Evolutionary conservation across 2,888 invertebrate species (phyloP).

Genomic region (Pterostichus niger): DNA sequence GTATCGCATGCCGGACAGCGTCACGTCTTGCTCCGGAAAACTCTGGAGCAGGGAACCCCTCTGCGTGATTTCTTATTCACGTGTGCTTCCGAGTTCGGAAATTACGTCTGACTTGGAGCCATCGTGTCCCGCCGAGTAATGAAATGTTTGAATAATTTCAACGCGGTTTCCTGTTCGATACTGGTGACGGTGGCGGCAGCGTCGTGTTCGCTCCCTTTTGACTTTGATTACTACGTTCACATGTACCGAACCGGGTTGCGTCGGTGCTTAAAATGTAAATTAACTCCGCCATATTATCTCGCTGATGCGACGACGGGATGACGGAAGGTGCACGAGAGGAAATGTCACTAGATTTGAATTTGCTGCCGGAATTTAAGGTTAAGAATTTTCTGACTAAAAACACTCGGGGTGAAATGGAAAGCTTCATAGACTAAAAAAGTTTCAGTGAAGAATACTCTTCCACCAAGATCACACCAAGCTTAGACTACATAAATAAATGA

Average conservation of each 20-base stretch:
- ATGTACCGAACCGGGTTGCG: constrained; percentile 16
- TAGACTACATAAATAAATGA: too few species aligned
- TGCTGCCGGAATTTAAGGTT: neutral
- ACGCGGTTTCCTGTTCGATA: constrained; percentile 61
- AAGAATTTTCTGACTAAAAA: constrained; percentile 14
- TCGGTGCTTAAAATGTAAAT: constrained; percentile 61
- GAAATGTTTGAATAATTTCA: constrained; percentile 65
- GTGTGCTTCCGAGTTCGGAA: constrained; percentile 65
- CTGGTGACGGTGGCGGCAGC: constrained; percentile 11
- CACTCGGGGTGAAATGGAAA: too few species aligned
- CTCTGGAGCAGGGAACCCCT: neutral
- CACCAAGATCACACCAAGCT: too few species aligned
- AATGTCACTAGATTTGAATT: constrained; percentile 28
- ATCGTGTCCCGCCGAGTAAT: constrained; percentile 59
- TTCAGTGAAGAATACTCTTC: too few species aligned
- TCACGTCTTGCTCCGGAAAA: constrained; percentile 10
- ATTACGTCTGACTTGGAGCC: constrained; percentile 58
- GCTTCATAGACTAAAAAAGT: too few species aligned
- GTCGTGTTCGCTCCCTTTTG: constrained; percentile 44
- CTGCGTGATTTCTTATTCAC: constrained; percentile 62
- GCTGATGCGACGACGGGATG: constrained; percentile 13
- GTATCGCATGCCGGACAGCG: constrained; percentile 28
- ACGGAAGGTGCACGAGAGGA: constrained; percentile 25
- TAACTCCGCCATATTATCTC: constrained; percentile 54
- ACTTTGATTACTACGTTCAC: constrained; percentile 57